phyloP scores from a whole-genome alignment of 53 echinoderm and acorn worm species.

The Actinopyga echinites region DNA sequence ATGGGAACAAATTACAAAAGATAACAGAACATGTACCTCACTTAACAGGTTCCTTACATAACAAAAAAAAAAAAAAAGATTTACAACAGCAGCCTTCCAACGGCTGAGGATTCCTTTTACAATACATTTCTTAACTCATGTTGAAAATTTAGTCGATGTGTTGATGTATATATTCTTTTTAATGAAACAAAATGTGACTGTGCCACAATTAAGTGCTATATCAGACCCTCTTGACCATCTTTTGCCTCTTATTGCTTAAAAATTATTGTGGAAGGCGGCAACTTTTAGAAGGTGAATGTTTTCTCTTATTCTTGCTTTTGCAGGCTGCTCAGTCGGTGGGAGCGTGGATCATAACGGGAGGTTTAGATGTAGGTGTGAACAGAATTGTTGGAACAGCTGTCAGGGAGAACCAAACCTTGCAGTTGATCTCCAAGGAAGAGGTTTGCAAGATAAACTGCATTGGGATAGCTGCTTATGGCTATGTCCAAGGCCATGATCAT shows the following conservation, averaged over 20 bases:
- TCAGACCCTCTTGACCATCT: neutral
- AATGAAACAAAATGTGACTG: no score
- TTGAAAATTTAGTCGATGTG: no score
- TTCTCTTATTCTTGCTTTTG: neutral
- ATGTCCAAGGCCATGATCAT: constrained; percentile 67
- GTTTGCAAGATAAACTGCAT: constrained; percentile 61
- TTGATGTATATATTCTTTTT: no score
- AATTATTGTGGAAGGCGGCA: neutral
- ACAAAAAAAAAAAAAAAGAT: no score
- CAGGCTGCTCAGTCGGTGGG: constrained; percentile 77
- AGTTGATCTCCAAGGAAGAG: constrained; percentile 55
- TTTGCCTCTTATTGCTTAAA: neutral
- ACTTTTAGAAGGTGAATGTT: neutral
- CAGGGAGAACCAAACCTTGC: constrained; percentile 57
- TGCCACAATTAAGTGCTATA: neutral
- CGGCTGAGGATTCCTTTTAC: no score
- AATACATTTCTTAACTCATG: no score
- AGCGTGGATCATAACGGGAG: constrained; percentile 84
- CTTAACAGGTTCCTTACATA: no score
- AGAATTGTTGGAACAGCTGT: constrained; percentile 73
- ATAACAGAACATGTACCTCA: no score
- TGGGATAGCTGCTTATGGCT: constrained; percentile 84
- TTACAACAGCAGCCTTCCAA: no score
- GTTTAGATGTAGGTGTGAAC: constrained; percentile 73
- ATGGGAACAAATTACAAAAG: no score